phyloP scores from a whole-genome alignment of 2,797 vertebrate species.

The Leucoraja ocellata region DNA sequence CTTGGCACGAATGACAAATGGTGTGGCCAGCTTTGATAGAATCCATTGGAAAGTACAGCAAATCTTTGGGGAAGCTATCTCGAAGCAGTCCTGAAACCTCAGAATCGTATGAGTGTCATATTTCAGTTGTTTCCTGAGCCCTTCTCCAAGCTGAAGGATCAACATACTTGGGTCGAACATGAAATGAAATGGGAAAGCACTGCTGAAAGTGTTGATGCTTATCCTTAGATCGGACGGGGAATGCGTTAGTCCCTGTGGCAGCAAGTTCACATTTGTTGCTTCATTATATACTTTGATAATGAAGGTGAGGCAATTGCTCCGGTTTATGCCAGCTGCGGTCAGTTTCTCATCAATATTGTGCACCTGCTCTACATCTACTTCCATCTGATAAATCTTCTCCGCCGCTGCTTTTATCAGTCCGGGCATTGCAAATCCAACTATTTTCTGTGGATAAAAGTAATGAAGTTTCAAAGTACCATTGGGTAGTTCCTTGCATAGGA shows the following conservation, averaged over 20 bases:
- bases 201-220: slow-evolving; percentile 87
- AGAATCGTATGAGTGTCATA: slow-evolving; percentile 75
- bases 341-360: slow-evolving; percentile 56
- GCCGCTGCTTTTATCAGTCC: slow-evolving; percentile 88
- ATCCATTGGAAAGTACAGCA: slow-evolving; percentile 83
- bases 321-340: slow-evolving; percentile 62
- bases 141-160: slow-evolving; percentile 88
- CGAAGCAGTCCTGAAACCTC: slow-evolving; percentile 86
- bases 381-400: slow-evolving; percentile 77
- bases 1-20: slow-evolving; percentile 88
- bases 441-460: slow-evolving; percentile 86
- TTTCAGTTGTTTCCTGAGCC: slow-evolving; percentile 78
- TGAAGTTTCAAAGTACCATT: slow-evolving; percentile 77
- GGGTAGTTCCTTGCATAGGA: slow-evolving; percentile 87
- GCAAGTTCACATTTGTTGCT: slow-evolving; percentile 56
- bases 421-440: slow-evolving; percentile 84
- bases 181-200: slow-evolving; percentile 91
- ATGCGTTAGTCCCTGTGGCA: slow-evolving; percentile 67
- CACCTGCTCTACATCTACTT: slow-evolving; percentile 82
- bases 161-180: slow-evolving; percentile 87
- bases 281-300: slow-evolving; percentile 69
- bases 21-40: slow-evolving; percentile 81
- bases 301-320: slow-evolving; percentile 76
- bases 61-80: slow-evolving; percentile 88
- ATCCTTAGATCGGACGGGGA: slow-evolving; percentile 81